A percentile compares a stretch with the other conserved stretches of the same genome.
These are phyloP conservation scores for Terrapene triunguis DNA, from an alignment of 2,113 vertebrate species.

Conservation along the genomic window DNA sequence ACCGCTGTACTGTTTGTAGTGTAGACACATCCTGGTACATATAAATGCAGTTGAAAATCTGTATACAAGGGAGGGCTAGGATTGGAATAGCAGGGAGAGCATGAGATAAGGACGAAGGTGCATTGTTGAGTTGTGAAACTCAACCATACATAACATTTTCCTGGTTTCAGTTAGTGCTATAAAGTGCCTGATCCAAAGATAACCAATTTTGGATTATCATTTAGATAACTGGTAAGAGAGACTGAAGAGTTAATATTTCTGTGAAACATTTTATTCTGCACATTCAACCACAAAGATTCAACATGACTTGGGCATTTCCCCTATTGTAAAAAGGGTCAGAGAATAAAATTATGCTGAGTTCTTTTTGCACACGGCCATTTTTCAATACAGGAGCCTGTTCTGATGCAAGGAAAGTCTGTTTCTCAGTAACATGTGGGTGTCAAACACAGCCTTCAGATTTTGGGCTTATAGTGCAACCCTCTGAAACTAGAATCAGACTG, in stretches of 20 bases:
- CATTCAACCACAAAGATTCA: not conserved
- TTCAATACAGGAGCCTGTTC: not conserved
- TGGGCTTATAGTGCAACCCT: not conserved
- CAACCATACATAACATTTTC: not conserved
- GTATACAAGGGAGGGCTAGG: not conserved
- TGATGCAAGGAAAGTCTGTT: not conserved
- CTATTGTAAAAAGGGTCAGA: slow-evolving; percentile 37
- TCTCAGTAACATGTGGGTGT: not conserved
- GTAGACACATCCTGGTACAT: not conserved
- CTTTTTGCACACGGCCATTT: fast-evolving
- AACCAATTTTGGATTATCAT: not conserved
- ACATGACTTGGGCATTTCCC: slow-evolving; percentile 41
- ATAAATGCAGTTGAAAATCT: fast-evolving
- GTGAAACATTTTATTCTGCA: slow-evolving; percentile 73
- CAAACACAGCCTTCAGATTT: not conserved
- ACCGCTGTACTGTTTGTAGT: not conserved
- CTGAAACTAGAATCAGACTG: not conserved
- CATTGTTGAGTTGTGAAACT: fast-evolving
- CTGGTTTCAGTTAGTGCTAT: not conserved
- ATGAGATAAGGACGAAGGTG: not conserved
- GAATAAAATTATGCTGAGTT: not conserved
- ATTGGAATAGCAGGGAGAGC: not conserved
- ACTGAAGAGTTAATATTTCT: slow-evolving; percentile 60
- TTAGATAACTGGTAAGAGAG: not conserved
- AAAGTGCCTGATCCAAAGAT: not conserved